Evolutionary conservation across 2,888 invertebrate species (phyloP), one percentile per base, ranked within the genome.

Genomic region (Agonum fuliginosum): DNA sequence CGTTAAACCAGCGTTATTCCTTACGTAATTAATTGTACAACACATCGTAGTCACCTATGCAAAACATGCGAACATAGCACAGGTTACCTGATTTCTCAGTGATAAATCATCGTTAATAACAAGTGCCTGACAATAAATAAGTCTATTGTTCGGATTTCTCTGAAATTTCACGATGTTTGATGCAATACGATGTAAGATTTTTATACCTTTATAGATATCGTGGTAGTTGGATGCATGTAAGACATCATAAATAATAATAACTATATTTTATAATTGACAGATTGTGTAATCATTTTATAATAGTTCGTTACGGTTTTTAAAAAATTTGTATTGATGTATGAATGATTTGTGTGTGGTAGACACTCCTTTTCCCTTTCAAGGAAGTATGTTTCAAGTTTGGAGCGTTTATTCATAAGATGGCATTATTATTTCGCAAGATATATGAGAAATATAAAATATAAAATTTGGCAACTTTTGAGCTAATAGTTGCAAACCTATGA

Each of bases 81-180:
- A 54, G 20, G 54, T 54, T n/a, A 5, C 5, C 34, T 5, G n/a
- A 54, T 10, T 22, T 24, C 27, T 30, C 17, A 65, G 19, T 65
- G 65, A 65, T 65, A 65, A 34, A 65, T 65, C 65, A 65, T 65
- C 27, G 65, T 27, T 65, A 65, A 37, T 65, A 65, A 65, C 17
- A 20, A 5, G 5, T 14, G 30, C 5, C 65, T 65, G 30, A 65
- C 65, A 37, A 65, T 65, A 65, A 65, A 65, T 65, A 34, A 17
- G 65, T 17, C 30, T 10, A 65, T 65, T 65, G 65, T 65, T 37
- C 30, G 65, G 65, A 65, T 65, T 65, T 65, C 65, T 34, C 65
- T 65, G 30, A 19, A 37, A 30, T 65, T 30, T 34, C 65, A 34
- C 65, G 65, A 65, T 12, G 8, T 1, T 48, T 48, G 48, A 48